Evolutionary conservation across 1,140 invertebrate genomes (phyloP).

Genomic region (Anoplolepis gracilipes): DNA sequence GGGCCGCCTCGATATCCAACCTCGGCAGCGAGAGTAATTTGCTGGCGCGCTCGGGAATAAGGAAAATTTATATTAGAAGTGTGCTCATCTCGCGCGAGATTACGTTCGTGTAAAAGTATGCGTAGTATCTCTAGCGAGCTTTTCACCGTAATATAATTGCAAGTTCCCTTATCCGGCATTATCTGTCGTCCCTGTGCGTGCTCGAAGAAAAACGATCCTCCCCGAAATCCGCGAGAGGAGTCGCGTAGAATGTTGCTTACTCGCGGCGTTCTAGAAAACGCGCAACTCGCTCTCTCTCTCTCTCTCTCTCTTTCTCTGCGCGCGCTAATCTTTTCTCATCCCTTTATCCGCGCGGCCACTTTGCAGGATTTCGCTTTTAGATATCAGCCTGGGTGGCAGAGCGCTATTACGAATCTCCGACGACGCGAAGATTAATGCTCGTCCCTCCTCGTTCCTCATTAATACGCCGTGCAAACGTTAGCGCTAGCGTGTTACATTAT

Average conservation of each 20-base stretch:
- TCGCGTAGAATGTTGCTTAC: neutral
- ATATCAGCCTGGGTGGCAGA: slow-evolving; percentile 62
- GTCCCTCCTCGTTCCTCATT: slow-evolving; percentile 58
- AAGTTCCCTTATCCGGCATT: slow-evolving; percentile 15
- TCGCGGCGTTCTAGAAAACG: slow-evolving; percentile 60
- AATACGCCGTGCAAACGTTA: slow-evolving; percentile 62
- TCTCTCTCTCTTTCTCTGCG: too few relatives aligned
- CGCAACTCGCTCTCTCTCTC: slow-evolving; percentile 13
- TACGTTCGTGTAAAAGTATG: slow-evolving; percentile 13
- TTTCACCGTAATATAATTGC: neutral
- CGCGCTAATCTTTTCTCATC: slow-evolving; percentile 58
- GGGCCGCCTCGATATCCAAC: slow-evolving; percentile 35
- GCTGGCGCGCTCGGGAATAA: slow-evolving; percentile 35
- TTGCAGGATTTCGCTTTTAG: slow-evolving; percentile 71
- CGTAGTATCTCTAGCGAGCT: neutral
- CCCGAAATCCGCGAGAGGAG: slow-evolving; percentile 19
- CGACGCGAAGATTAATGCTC: slow-evolving; percentile 69
- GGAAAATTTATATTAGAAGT: slow-evolving; percentile 54
- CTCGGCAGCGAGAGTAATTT: slow-evolving; percentile 47
- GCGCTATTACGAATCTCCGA: slow-evolving; percentile 63
- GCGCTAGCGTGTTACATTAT: slow-evolving; percentile 61
- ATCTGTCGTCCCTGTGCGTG: neutral
- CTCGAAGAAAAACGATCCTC: neutral
- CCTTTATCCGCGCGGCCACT: slow-evolving; percentile 51
- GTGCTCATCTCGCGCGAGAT: slow-evolving; percentile 33